Base-by-base conservation (phyloP, 2,888 invertebrate genomes). In the Rhamnusium bicolor region DNA sequence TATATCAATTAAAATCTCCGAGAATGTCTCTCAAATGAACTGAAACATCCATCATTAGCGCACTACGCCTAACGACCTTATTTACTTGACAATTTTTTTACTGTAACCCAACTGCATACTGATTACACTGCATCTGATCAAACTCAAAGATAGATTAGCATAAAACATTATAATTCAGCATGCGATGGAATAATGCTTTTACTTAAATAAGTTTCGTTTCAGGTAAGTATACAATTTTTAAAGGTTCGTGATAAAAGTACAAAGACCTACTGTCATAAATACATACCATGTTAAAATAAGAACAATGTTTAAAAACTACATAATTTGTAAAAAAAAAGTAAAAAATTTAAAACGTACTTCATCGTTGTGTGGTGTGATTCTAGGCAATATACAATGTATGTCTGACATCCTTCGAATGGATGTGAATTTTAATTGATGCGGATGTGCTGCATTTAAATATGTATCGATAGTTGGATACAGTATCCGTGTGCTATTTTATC, bases 21-120 rank as follows among this genome's bases (percentile, higher is more conserved):
- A 78, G 82, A 83, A 83, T 83, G 83, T 82, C 79, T 81, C 74
- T 81, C 76, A 80, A 81, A 83, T 82, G 80, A 83, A 75, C 76
- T 79, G 71, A 74, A 81, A 81, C 81, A 80, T 83, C 82, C 79
- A 80, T 83, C 82, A 83, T 83, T 83, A 82, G 80, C 78, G 76
- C 81, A 66, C 73, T 67, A 76, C 73, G 71, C 68, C 71, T 70
- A 72, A 69, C 76, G 78, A 79, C 80, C 80, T 78, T 79, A 79
- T 80, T 80, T 78, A 73, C 74, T 76, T 60, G 14, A 40, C 19
- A 63, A 65, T 68, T 74, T 73, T 61, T 75, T 71, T 29, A 46
- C 67, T 68, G 68, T 66, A 67, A 70, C 62, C 53, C 75, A 66
- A 74, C 74, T 71, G 74, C 73, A 76, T 77, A 74, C 77, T 76